Evolutionary conservation across 2,888 invertebrate genomes (phyloP).

Genomic region (Acanthoscelides obtectus): DNA sequence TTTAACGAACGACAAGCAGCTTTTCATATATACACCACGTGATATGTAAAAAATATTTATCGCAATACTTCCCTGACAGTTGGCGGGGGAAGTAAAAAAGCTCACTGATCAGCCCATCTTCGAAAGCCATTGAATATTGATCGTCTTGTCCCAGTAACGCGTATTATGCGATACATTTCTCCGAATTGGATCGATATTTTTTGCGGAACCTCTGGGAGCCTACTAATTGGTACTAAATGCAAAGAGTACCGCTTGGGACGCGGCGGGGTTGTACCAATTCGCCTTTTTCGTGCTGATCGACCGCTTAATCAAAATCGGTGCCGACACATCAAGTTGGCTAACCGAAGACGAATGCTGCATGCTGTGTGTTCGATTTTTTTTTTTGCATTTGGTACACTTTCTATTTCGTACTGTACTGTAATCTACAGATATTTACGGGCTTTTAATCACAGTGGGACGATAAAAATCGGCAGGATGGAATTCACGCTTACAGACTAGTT

Average conservation of each 20-base stretch:
- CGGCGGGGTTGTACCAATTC: neutral
- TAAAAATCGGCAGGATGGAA: neutral
- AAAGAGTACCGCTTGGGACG: neutral
- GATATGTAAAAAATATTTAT: no score
- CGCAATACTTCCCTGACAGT: no score
- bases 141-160: no score
- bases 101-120: no score
- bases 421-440: neutral
- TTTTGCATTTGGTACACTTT: neutral
- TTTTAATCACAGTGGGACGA: neutral
- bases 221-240: neutral
- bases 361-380: neutral
- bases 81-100: no score
- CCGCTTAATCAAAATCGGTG: neutral
- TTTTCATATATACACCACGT: no score
- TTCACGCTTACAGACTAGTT: neutral
- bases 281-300: neutral
- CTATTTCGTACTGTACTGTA: neutral
- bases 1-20: no score
- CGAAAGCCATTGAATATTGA: no score
- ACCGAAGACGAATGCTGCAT: neutral
- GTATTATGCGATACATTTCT: no score
- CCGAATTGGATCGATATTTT: no score
- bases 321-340: neutral
- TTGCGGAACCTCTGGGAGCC: neutral